Evolutionary conservation across 2,797 vertebrate species (phyloP), one percentile per base, ranked within the genome.

Genomic region (Tauraco hartlaubi): DNA sequence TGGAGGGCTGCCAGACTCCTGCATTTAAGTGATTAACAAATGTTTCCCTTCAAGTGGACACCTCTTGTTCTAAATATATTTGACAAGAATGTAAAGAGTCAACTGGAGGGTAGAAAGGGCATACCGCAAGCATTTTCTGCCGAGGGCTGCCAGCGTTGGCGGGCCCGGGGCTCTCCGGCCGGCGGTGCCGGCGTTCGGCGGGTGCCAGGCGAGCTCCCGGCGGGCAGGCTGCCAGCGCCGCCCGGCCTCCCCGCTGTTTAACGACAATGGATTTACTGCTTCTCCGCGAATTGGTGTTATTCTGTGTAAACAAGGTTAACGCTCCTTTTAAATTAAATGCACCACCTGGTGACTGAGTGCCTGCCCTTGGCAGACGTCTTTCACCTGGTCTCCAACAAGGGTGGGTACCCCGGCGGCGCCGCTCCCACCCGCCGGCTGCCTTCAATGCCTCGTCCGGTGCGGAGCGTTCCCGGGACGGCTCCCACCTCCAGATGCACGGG

Each of bases 261-360:
- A 99, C 98, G 98, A 99, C 99, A 99, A 99, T 98, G 99, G 98
- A 99, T 99, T 99, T 99, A 99, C 98, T 98, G 99, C 98, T 98
- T 97, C 98, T 96, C 98, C 98, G 98, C 97, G 98, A 98, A 99
- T 98, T 98, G 98, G 98, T 98, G 98, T 98, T 99, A 98, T 99
- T 98, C 99, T 99, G 99, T 98, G 99, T 99, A 99, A 99, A 99
- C 98, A 99, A 99, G 99, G 99, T 99, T 99, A 99, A 99, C 98
- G 91, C 98, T 98, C 98, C 98, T 98, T 99, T 99, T 99, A 99
- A 99, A 98, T 98, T 98, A 98, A 98, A 98, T 98, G 97, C 98
- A 99, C 98, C 98, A 99, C 99, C 99, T 99, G 98, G 98, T 98
- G 98, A 99, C 98, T 98, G 97, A 97, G 97, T 92, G 97, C 97